A percentile compares a stretch with the other conserved stretches of the same genome.
phyloP scores from a whole-genome alignment of 1,140 invertebrate genomes.

The Scaptomyza hsui region DNA sequence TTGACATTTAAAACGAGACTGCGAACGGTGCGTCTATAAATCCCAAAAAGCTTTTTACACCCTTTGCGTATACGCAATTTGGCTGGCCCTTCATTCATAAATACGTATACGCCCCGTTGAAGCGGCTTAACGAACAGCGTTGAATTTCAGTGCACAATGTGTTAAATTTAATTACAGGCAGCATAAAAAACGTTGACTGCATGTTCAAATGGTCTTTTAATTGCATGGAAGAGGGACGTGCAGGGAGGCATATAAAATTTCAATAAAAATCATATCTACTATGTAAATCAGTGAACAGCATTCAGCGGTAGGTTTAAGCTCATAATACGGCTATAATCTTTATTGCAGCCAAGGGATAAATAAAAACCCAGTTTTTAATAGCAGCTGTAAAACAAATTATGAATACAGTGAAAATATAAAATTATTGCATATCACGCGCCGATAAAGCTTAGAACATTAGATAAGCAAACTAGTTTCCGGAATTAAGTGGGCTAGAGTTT shows the following conservation, averaged over 20 bases:
- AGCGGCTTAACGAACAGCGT: constrained; percentile 43
- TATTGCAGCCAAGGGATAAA: not conserved
- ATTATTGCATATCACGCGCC: too few species aligned
- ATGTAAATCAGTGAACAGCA: not conserved
- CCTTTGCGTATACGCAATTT: constrained; percentile 1
- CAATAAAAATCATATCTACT: constrained; percentile 17
- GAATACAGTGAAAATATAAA: too few species aligned
- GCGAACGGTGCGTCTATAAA: constrained; percentile 2
- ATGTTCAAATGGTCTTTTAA: constrained; percentile 42
- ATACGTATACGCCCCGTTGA: constrained; percentile 56
- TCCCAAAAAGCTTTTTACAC: constrained; percentile 47
- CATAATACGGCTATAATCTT: not conserved
- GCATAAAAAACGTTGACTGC: constrained; percentile 55
- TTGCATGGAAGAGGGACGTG: constrained; percentile 36
- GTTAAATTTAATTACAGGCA: constrained; percentile 65
- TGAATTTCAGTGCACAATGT: constrained; percentile 40
- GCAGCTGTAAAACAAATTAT: not conserved
- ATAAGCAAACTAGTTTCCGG: too few species aligned
- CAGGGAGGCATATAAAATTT: constrained; percentile 50
- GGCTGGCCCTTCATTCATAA: too few species aligned
- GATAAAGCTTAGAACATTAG: too few species aligned
- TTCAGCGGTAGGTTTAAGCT: not conserved
- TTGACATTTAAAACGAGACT: constrained; percentile 71
- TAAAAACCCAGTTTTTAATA: not conserved
- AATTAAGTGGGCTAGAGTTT: not conserved